Conservation (phyloP, 2,888 invertebrate genomes). For the Brachylomia viminalis region DNA sequence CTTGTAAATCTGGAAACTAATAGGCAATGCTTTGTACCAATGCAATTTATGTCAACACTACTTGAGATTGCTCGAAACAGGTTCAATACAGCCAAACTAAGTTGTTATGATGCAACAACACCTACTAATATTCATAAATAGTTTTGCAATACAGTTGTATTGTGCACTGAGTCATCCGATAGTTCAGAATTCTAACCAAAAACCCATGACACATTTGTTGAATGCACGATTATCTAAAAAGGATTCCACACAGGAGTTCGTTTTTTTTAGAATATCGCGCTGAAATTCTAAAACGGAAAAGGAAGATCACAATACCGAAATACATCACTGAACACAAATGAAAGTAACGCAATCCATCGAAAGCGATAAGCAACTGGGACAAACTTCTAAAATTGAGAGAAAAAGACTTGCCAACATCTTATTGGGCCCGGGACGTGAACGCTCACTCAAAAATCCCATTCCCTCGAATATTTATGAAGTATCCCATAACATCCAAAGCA, state of each 20-base stretch:
- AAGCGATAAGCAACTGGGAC: not conserved
- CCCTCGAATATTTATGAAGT: not conserved
- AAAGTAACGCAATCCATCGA: not conserved
- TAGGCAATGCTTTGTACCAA: constrained; percentile 6
- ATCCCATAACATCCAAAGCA: not conserved
- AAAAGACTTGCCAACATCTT: not conserved
- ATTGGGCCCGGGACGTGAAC: constrained; percentile 1
- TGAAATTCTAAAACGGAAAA: not conserved
- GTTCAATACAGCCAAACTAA: constrained; percentile 39
- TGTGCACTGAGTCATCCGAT: constrained; percentile 49
- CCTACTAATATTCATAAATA: constrained; percentile 45
- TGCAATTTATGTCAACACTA: constrained; percentile 19
- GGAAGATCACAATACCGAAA: not conserved
- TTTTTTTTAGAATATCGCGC: not conserved
- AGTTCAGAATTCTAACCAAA: constrained; percentile 37
- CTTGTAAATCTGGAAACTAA: constrained; percentile 18
- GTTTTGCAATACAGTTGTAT: constrained; percentile 46
- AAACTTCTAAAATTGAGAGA: not conserved
- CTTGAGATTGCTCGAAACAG: constrained; percentile 25
- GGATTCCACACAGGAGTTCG: not conserved
- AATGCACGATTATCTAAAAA: constrained; percentile 34
- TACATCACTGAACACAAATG: not conserved
- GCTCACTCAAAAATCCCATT: not conserved
- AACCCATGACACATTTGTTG: constrained; percentile 27
- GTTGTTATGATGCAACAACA: constrained; percentile 33